These are phyloP conservation scores for Motacilla tschutschensis DNA, from an alignment of 2,113 vertebrate genomes.

Conservation along the genomic window DNA sequence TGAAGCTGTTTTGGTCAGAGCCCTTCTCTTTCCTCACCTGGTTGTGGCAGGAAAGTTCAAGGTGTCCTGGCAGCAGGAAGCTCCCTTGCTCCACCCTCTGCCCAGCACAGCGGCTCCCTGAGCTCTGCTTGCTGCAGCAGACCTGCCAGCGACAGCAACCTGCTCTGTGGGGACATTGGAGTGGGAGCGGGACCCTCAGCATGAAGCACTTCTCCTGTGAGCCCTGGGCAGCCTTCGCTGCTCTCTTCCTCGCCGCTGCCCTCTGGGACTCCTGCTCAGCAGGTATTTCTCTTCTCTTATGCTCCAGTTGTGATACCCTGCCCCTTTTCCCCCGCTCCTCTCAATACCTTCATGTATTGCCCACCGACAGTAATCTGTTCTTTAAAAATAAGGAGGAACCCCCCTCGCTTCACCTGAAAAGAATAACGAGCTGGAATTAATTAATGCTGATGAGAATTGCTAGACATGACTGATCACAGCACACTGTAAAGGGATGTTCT, in stretches of 20 bases:
- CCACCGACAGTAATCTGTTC: background rate
- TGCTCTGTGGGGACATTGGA: accelerated
- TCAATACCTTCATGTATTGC: background rate
- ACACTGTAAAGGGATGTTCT: background rate
- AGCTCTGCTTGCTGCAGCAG: background rate
- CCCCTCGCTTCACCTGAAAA: background rate
- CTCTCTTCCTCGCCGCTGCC: background rate
- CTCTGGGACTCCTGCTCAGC: conserved; percentile 11
- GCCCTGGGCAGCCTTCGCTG: background rate
- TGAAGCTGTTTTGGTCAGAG: background rate
- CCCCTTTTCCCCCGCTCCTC: background rate
- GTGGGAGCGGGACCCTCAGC: background rate
- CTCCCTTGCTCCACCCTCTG: conserved; percentile 70
- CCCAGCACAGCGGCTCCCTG: background rate
- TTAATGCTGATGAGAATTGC: background rate
- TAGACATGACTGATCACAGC: background rate
- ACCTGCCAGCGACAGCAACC: background rate
- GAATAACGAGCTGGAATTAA: background rate
- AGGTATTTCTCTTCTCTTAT: conserved; percentile 49
- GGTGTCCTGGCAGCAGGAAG: conserved; percentile 30
- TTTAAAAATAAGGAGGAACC: background rate
- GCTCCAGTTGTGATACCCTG: background rate
- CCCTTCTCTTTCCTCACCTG: background rate
- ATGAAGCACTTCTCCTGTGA: background rate
- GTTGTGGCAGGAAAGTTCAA: conserved; percentile 6